These are phyloP conservation scores for Archaeoteleia sp. DNA, from an alignment of 2,888 invertebrate species.

Conservation along the genomic window DNA sequence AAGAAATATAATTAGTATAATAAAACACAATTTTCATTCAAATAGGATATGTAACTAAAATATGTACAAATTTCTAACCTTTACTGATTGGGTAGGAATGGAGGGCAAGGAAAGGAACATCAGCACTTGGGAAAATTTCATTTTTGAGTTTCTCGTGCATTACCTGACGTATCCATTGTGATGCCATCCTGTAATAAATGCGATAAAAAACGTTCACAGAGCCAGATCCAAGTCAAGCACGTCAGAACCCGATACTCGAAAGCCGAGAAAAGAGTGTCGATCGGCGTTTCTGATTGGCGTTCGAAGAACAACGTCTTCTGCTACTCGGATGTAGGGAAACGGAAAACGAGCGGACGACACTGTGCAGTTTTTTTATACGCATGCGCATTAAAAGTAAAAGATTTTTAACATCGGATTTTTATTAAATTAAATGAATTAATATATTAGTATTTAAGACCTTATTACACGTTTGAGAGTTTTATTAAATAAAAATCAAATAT, in stretches of 20 bases:
- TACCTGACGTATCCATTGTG: conserved; percentile 71
- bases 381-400: not conserved
- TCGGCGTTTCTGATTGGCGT: conserved; percentile 59
- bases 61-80: conserved; percentile 64
- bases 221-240: conserved; percentile 57
- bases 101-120: conserved; percentile 28
- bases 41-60: conserved; percentile 55
- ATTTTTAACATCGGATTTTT: too few relatives aligned
- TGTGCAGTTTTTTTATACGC: conserved; percentile 17
- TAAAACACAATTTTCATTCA: conserved; percentile 22
- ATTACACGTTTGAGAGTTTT: too few relatives aligned
- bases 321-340: conserved; percentile 54
- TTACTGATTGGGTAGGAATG: conserved; percentile 48
- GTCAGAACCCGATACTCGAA: conserved; percentile 60
- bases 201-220: conserved; percentile 53
- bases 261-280: conserved; percentile 56
- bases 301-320: conserved; percentile 62
- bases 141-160: conserved; percentile 32
- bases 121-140: conserved; percentile 16
- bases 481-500: too few relatives aligned
- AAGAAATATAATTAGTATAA: conserved; percentile 12
- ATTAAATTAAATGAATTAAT: too few relatives aligned
- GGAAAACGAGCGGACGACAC: conserved; percentile 60
- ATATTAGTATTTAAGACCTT: too few relatives aligned
- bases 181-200: conserved; percentile 68